These are phyloP conservation scores for Catostomus latipinnis DNA, from an alignment of 2,797 vertebrate genomes.

Conservation along the genomic window DNA sequence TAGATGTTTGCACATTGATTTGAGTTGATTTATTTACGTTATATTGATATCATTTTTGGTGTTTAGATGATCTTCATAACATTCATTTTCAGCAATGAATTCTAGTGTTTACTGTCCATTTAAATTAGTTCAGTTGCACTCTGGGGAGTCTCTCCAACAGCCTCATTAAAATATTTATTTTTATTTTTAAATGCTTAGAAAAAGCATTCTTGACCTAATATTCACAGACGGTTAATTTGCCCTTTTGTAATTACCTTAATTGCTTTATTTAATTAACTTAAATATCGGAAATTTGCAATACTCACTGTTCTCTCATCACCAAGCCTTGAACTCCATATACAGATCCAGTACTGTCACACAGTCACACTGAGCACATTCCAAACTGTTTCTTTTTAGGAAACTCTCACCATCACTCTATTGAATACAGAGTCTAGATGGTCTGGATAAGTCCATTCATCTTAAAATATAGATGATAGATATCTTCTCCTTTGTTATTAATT, in stretches of 20 bases:
- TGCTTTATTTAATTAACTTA: neutral
- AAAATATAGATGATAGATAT: neutral
- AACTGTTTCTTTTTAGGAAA: neutral
- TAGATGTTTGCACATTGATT: neutral
- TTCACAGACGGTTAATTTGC: neutral
- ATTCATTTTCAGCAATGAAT: neutral
- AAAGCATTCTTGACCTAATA: neutral
- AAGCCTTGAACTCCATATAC: conserved; percentile 15
- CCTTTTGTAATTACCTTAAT: neutral
- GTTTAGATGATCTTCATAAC: neutral
- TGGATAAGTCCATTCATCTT: neutral
- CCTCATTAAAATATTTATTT: neutral
- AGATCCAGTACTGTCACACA: conserved; percentile 8
- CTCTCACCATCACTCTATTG: conserved; percentile 14
- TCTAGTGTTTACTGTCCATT: neutral
- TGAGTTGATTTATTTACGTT: neutral
- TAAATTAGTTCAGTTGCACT: neutral
- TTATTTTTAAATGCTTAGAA: no score
- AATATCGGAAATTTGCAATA: conserved; percentile 1
- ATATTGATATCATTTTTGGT: neutral
- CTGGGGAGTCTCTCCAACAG: neutral
- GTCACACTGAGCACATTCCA: conserved; percentile 10
- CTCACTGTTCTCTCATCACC: conserved; percentile 41
- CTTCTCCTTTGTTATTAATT: neutral
- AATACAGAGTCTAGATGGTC: conserved; percentile 21